phyloP scores from a whole-genome alignment of 2,888 invertebrate species.

The Spicauda simplicius region DNA sequence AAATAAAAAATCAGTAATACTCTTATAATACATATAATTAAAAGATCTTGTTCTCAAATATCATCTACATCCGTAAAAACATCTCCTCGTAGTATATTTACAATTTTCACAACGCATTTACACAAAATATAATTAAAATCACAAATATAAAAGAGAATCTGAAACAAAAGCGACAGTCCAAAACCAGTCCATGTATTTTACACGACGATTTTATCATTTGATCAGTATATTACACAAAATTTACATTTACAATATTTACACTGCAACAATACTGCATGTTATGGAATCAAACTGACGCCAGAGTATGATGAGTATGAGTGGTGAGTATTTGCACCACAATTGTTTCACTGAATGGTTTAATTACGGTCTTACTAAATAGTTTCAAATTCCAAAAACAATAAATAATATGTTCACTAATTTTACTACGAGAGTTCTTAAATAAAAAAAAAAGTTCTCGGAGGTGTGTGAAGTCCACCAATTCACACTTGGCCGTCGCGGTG shows the following conservation, averaged over 20 bases:
- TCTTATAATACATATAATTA: conserved; percentile 69
- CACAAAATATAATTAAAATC: conserved; percentile 52
- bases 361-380: neutral
- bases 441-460: too few relatives aligned
- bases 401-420: too few relatives aligned
- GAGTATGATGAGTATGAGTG: neutral
- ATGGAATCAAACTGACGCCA: conserved; percentile 12
- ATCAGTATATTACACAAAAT: conserved; percentile 47
- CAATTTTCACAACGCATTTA: conserved; percentile 67
- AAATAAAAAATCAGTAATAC: conserved; percentile 52
- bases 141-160: conserved; percentile 55
- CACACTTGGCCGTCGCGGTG: too few relatives aligned
- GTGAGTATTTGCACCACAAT: neutral
- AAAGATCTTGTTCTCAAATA: conserved; percentile 76
- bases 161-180: conserved; percentile 58
- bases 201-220: conserved; percentile 40
- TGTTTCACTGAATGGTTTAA: neutral
- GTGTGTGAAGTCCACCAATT: too few relatives aligned
- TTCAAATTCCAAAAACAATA: too few relatives aligned
- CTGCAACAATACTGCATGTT: conserved; percentile 34
- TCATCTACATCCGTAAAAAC: conserved; percentile 70
- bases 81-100: conserved; percentile 66
- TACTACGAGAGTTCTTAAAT: too few relatives aligned
- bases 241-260: conserved; percentile 49
- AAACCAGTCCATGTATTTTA: conserved; percentile 50